These are phyloP conservation scores for Ageneiosus marmoratus DNA, from an alignment of 2,113 vertebrate species.

Conservation along the genomic window DNA sequence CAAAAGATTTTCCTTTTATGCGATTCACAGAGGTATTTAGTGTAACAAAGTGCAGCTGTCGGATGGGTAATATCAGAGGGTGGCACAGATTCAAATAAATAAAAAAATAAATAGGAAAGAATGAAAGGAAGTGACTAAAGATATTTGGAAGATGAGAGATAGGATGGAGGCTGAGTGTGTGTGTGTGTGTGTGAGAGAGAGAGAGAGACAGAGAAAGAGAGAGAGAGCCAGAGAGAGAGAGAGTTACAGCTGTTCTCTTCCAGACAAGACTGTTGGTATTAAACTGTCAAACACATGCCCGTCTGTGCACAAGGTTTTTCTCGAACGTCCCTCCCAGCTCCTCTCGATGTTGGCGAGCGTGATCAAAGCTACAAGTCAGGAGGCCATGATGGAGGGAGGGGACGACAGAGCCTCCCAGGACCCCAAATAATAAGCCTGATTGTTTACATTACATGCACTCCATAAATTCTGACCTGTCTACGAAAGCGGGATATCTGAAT, in stretches of 20 bases:
- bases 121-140: conserved; percentile 36
- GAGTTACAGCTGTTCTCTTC: conserved; percentile 49
- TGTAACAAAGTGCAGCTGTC: conserved; percentile 57
- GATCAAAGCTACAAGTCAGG: conserved; percentile 52
- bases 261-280: conserved; percentile 48
- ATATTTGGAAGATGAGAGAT: conserved; percentile 30
- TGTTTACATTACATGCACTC: conserved; percentile 50
- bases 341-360: conserved; percentile 34
- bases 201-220: conserved; percentile 22
- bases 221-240: not conserved
- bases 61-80: conserved; percentile 54
- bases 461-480: conserved; percentile 41
- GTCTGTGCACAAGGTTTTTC: conserved; percentile 46
- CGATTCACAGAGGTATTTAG: conserved; percentile 32
- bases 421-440: conserved; percentile 54
- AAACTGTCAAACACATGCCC: conserved; percentile 61
- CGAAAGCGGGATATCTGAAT: conserved; percentile 26
- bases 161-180: conserved; percentile 25
- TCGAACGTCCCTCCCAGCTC: conserved; percentile 37
- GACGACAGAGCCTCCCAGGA: conserved; percentile 34
- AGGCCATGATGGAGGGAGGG: not conserved
- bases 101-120: conserved; percentile 13
- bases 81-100: conserved; percentile 37
- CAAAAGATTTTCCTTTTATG: conserved; percentile 37
- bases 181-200: too few relatives aligned